Conservation (phyloP, 2,888 invertebrate species). For the Acheta domesticus region DNA sequence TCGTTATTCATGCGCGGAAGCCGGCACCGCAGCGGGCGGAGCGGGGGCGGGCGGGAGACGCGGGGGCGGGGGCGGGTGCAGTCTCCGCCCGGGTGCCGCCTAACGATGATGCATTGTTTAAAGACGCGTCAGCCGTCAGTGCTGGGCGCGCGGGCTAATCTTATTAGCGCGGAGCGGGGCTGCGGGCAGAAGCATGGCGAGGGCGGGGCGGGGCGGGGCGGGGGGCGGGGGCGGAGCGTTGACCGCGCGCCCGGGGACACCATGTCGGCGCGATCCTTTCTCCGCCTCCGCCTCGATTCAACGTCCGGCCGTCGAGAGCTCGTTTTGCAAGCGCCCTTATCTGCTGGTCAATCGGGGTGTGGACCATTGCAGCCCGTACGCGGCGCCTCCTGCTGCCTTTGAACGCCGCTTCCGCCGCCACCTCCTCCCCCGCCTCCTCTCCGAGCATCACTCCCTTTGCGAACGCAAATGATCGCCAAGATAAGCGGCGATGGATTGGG, state of each 20-base stretch:
- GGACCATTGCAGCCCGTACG: neutral
- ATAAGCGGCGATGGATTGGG: no score
- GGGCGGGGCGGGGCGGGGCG: neutral
- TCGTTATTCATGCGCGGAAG: neutral
- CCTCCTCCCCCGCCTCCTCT: no score
- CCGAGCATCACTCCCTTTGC: no score
- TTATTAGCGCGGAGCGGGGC: neutral
- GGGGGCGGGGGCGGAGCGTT: neutral
- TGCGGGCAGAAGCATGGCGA: neutral
- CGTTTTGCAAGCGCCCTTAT: neutral
- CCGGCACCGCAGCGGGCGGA: neutral
- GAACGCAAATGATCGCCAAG: no score
- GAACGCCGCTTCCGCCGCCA: no score
- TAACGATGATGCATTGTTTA: constrained; percentile 18
- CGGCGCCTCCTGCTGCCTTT: neutral
- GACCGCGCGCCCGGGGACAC: neutral
- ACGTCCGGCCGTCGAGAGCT: no score
- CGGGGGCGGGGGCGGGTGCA: neutral
- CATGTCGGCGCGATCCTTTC: no score
- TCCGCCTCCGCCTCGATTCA: no score
- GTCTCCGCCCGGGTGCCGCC: neutral
- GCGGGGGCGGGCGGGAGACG: neutral
- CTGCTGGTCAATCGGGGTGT: neutral
- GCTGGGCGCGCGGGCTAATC: neutral
- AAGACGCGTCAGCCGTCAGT: neutral